Evolutionary conservation across 2,113 vertebrate species (phyloP), one percentile per base, ranked within the genome.

Genomic region (Psophia crepitans): DNA sequence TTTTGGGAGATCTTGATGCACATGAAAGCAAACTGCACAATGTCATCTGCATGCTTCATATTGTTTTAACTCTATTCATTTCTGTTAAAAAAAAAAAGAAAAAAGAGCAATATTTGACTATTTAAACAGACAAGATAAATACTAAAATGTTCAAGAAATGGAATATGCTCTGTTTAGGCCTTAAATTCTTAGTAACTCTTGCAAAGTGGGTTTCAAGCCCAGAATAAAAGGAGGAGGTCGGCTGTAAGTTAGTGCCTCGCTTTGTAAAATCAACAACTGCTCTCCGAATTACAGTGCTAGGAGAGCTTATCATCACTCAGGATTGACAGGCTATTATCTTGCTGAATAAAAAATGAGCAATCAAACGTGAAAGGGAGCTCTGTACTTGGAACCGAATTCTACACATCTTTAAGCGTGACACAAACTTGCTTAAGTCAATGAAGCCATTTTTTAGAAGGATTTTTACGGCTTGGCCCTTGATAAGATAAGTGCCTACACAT

Each of bases 271-370:
- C 87, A 91, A 82, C 77, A 87, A 64, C 61, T 24, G 12, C 57
- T 93, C 46, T 70, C 1, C 2, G 77, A 96, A 81, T 95, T 75
- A 48, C 37, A 73, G 84, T 3, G 8, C 69, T 81, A 46, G 69
- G 51, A 91, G 70, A 94, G 20, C 39, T 84, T 65, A 64, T 82
- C 41, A 49, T 57, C 21, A 3, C 58, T 86, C 68, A 58, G 1
- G 3, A 78, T 26, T 96, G 89, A 94, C 93, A 97, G 58, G 68
- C n/a, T 89, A 51, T 89, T 84, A 95, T 80, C 86, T 75, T 37
- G n/a, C 53, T 93, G 91, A 94, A 95, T 93, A 83, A 95, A 87
- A 95, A 93, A 88, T 73, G 75, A 93, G 78, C 90, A 91, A 54
- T 90, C 75, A 81, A 79, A 94, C 0, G 3, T 77, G 78, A 83